Base-by-base conservation (phyloP, 2,888 invertebrate species). In the Drosophila antonietae region DNA sequence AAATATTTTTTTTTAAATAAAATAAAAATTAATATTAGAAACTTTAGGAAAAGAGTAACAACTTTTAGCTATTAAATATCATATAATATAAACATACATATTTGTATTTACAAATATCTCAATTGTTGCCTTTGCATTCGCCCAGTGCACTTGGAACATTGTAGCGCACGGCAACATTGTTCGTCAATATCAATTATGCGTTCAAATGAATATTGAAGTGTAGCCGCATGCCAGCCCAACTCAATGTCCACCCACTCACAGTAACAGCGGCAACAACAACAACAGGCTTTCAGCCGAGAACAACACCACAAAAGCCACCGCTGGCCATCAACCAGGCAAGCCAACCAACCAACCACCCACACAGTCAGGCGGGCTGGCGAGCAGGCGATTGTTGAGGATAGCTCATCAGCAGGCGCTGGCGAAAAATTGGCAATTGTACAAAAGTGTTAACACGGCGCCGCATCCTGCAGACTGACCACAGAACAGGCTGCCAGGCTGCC, bases 371-470 rank as follows among this genome's bases (percentile, higher is more conserved):
- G 46, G 52, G 23, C 10, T 10, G 55, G 0, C 15, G 28, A 15
- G 41, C 55, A 31, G 55, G 6, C 18, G 31, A 28, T 44, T 15
- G 44, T 23, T 56, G 51, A 52, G 70, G 69, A 68, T 59, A 68
- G 81, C 86, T 80, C 85, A 82, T 85, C 82, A 65, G 58, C 59
- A 69, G 35, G 61, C 49, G 59, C 71, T 77, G 74, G 82, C 86
- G 82, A 83, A 87, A 84, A 85, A 88, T 85, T 80, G 80, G 82
- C 79, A 85, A 79, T 81, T 79, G 83, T 81, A 81, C 82, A 83
- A 88, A 89, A 86, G 90, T 90, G 90, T 90, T 90, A 90, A 90
- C 90, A 90, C 82, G 88, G 79, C 79, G 82, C 83, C 83, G 83
- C 78, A 88, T 89, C 87, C 88, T 88, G 88, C 80, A 80, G 87